Evolutionary conservation across 2,797 vertebrate species (phyloP), one percentile per base, ranked within the genome.

Genomic region (Danio kyathit): DNA sequence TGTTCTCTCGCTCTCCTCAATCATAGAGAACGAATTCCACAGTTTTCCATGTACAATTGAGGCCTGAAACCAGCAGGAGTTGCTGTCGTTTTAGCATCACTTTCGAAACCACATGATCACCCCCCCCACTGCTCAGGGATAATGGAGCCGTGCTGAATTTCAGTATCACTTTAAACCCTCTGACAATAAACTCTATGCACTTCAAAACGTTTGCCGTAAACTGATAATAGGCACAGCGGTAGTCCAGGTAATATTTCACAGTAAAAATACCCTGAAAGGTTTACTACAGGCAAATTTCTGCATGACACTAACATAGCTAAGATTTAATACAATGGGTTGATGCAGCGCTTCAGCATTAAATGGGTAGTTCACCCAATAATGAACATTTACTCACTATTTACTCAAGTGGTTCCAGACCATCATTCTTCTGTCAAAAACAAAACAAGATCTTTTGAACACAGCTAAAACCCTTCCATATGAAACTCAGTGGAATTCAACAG

Each of bases 41-140:
- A 56, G 43, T 57, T 57, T 66, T 65, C 40, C 61, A 76, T 66
- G 63, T 66, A 17, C 12, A 49, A 66, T 11, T 5, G 41, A n/a
- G 14, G 41, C 52, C 43, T 51, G 56, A 44, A 67, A 56, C 19
- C 52, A 67, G 63, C 51, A 57, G 63, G 51, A 48, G 51, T 13
- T 16, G 16, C 49, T 57, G 49, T n/a, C 1, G n/a, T 64, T 76
- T 52, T 64, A 51, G 46, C 60, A 19, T 29, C 48, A 60, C 12
- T 17, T 40, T 43, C 46, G 13, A 74, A 74, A 74, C 29, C 17
- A 59, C 21, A 59, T 21, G 13, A 48, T 12, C 29, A 8, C 76
- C 79, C 51, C 82, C 82, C 74, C 69, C 48, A 10, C 48, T 81
- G 87, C 38, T 76, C 40, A 44, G 49, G 59, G 40, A 76, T 76